phyloP scores from a whole-genome alignment of 2,113 vertebrate species.

The Myanophis thanlyinensis region DNA sequence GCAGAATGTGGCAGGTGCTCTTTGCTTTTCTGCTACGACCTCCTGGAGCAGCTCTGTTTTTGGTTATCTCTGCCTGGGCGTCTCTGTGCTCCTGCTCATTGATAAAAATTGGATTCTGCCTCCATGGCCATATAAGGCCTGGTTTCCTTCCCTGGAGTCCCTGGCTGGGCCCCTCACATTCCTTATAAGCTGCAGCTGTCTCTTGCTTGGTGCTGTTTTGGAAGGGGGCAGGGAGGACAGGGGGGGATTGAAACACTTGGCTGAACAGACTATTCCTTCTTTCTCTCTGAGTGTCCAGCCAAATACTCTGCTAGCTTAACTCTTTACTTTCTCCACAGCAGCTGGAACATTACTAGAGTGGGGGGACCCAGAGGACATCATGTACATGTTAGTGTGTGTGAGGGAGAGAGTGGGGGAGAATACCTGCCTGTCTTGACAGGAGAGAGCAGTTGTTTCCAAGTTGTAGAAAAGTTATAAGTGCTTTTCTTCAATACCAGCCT shows the following conservation, averaged over 20 bases:
- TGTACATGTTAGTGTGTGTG: background rate
- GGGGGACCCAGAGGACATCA: background rate
- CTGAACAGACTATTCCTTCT: constrained; percentile 43
- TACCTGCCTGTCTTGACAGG: background rate
- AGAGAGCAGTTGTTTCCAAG: too few species aligned
- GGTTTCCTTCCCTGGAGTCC: constrained; percentile 86
- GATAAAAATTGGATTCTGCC: constrained; percentile 96
- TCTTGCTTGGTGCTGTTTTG: constrained; percentile 77
- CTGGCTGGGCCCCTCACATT: constrained; percentile 91
- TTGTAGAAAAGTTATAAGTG: background rate
- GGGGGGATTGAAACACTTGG: constrained; percentile 70
- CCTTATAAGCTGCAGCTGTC: constrained; percentile 97
- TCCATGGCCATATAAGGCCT: constrained; percentile 97
- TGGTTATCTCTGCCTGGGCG: constrained; percentile 60
- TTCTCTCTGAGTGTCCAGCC: constrained; percentile 29
- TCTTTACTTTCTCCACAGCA: background rate
- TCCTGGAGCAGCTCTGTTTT: constrained; percentile 26
- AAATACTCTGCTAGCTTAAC: constrained; percentile 1
- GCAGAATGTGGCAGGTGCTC: constrained; percentile 40
- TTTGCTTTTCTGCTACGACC: constrained; percentile 18
- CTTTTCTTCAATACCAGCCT: background rate
- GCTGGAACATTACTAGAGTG: background rate
- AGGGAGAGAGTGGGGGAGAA: background rate
- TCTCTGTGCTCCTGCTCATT: constrained; percentile 77
- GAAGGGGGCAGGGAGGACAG: constrained; percentile 68